Percentiles rank a stretch among this genome's conserved stretches.
phyloP scores from a whole-genome alignment of 2,113 vertebrate genomes.

The Ciconia boyciana region DNA sequence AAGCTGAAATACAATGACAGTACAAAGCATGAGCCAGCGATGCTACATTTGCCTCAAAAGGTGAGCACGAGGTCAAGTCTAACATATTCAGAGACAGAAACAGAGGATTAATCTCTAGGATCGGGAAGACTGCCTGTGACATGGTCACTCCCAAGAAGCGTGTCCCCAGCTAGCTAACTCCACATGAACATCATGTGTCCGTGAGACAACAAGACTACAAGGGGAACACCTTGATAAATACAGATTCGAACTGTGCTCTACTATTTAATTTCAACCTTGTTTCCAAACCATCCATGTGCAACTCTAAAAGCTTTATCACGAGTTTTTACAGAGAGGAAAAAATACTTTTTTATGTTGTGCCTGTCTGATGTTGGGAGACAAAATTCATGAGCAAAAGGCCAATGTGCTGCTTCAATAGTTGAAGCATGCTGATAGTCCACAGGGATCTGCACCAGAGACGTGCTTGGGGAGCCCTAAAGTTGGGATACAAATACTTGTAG shows the following conservation, averaged over 20 bases:
- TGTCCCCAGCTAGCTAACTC: neutral
- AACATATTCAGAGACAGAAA: neutral
- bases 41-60: neutral
- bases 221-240: neutral
- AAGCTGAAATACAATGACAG: neutral
- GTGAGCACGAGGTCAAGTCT: neutral
- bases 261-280: neutral
- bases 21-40: neutral
- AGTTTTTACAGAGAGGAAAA: neutral
- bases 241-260: neutral
- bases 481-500: neutral
- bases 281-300: neutral
- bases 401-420: rapidly evolving
- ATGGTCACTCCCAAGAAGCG: rapidly evolving
- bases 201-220: neutral
- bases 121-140: neutral
- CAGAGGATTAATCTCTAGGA: neutral
- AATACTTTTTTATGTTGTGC: neutral
- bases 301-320: neutral
- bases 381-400: neutral
- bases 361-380: neutral
- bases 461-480: neutral
- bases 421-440: neutral
- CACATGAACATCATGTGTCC: rapidly evolving
- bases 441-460: neutral